Base-by-base conservation (phyloP, 35 echinoderm and acorn worm genomes). In the Ophioderma brevispina region DNA sequence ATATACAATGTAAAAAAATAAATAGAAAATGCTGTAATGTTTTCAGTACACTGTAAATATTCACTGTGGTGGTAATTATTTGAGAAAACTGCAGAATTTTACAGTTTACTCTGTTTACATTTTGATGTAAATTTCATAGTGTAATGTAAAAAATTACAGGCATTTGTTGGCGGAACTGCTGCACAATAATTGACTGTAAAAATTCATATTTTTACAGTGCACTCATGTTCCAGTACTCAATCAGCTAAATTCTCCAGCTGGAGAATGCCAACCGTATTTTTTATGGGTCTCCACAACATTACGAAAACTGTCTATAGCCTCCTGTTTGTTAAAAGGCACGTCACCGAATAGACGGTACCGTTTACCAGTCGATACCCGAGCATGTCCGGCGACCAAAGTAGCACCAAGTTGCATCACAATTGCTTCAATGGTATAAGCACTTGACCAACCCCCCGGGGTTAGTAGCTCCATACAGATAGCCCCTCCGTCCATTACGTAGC, bases 381-480 rank as follows among this genome's bases (percentile, higher is more conserved):
- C 90, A 25, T 91, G 81, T 23, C 90, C 90, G 5, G 90, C 90
- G 4, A 91, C 76, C 8, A 91, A 32, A 17, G 90, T 91, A 31
- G 90, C 90, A 40, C 90, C 90, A 41, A 91, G 82, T 35, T 91
- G 90, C 90, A 91, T 35, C 30, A 91, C 84, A 11, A 91, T 80
- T 13, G 90, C 90, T 38, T 91, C 90, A 21, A 85, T 78, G 14
- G 90, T 91, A 82, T 91, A 91, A 1, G 82, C 59, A 42, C 90
- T 91, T 1, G 90, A 91, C 90, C 90, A 91, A 15, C 90, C 90
- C 11, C 84, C 55, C 0, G 90, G 90, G 3, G 90, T 91, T 28
- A 91, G 76, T 25, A 91, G 76, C 33, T 91, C 90, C 90, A 91
- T 91, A 38, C 90, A 91, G n/a, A 91, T 91, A 39, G 90, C 90